These are phyloP conservation scores for Drosophila heteroneura DNA, from an alignment of 2,888 invertebrate species.

Conservation along the genomic window DNA sequence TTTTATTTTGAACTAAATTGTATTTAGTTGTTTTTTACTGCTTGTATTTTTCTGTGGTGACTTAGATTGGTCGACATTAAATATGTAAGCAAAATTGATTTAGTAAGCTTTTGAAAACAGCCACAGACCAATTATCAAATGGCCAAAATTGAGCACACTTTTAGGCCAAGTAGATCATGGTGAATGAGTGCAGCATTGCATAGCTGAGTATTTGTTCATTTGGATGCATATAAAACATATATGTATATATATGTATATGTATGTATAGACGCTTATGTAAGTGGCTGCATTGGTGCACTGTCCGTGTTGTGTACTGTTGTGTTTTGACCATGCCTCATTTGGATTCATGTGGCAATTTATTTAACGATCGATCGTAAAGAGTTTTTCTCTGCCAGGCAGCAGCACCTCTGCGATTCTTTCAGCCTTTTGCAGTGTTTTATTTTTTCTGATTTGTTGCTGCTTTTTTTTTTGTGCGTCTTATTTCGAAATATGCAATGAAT, in stretches of 20 bases:
- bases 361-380: slow-evolving; percentile 84
- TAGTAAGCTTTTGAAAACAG: background rate
- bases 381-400: slow-evolving; percentile 45
- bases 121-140: background rate
- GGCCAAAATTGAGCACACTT: background rate
- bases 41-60: background rate
- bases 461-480: slow-evolving; percentile 29
- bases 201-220: background rate
- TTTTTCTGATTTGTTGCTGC: slow-evolving; percentile 48
- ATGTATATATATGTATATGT: background rate
- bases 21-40: background rate
- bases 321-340: slow-evolving; percentile 79
- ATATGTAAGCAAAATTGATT: background rate
- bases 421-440: slow-evolving; percentile 29
- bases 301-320: slow-evolving; percentile 48
- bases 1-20: background rate
- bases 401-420: slow-evolving; percentile 52
- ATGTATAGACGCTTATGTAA: background rate
- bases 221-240: background rate
- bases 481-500: slow-evolving; percentile 41
- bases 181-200: slow-evolving; percentile 4
- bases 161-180: slow-evolving; percentile 7
- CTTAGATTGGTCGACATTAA: background rate
- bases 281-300: slow-evolving; percentile 23
- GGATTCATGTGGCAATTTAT: slow-evolving; percentile 81